Percentiles rank a stretch among this genome's conserved stretches.
phyloP scores from a whole-genome alignment of 2,113 vertebrate genomes.

The Halichoerus grypus region DNA sequence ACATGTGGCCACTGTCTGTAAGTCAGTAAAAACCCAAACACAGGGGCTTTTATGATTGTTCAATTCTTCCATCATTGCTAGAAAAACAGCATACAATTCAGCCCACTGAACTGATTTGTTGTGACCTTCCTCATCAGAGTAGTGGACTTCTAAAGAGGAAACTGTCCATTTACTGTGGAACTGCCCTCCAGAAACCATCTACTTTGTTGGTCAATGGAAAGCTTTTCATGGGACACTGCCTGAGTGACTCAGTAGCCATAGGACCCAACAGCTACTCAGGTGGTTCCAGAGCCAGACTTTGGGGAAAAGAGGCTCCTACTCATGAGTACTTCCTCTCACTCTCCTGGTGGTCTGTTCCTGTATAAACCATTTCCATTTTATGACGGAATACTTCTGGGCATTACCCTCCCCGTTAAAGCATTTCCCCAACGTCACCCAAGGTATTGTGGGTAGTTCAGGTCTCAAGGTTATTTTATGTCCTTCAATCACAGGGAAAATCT shows the following conservation, averaged over 20 bases:
- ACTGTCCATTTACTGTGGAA: background rate
- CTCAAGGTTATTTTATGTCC: conserved; percentile 1
- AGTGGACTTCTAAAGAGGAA: background rate
- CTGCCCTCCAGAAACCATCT: background rate
- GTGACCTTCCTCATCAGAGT: background rate
- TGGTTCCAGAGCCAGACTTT: background rate
- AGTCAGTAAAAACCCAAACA: background rate
- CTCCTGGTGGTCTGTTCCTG: background rate
- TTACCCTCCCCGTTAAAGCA: background rate
- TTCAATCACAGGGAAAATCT: background rate
- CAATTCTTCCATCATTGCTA: background rate
- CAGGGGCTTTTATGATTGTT: background rate
- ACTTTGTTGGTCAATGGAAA: background rate
- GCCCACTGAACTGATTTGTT: background rate
- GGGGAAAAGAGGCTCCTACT: background rate
- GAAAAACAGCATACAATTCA: background rate
- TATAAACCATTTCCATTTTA: background rate
- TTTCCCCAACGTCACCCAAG: background rate
- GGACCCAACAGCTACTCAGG: background rate
- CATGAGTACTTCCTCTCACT: background rate
- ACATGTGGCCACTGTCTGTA: background rate
- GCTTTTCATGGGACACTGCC: background rate
- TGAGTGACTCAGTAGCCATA: background rate
- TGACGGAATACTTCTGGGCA: background rate
- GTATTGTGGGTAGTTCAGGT: background rate